Evolutionary conservation across 1,140 invertebrate genomes (phyloP), one percentile per base, ranked within the genome.

Genomic region (Oncopodura yosiiana): DNA sequence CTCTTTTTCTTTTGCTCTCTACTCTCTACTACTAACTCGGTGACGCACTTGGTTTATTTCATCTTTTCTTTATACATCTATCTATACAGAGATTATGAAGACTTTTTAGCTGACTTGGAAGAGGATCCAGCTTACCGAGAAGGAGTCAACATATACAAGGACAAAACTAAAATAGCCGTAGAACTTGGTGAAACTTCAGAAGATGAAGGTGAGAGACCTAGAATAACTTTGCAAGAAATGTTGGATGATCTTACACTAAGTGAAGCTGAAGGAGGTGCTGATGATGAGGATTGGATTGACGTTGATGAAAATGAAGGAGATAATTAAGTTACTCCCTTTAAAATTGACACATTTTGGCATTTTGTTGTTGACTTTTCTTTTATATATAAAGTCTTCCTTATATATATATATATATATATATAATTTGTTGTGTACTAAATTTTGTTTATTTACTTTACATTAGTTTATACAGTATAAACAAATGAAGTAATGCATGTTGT

Each of bases 41-140:
- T n/a, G n/a, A n/a, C n/a, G n/a, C n/a, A n/a, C n/a, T n/a, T n/a
- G n/a, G n/a, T n/a, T n/a, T n/a, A 37, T 51, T 39, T 51, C 41
- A 19, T n/a, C 37, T 16, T 21, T 49, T 18, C 18, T 37, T 41
- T 51, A 23, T 21, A 43, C 59, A 61, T 62, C 32, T 67, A 62
- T 57, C 63, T 65, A 71, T 76, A 37, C 68, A 89, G 86, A 61
- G 92, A 95, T 64, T 96, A 90, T 69, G 82, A 86, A 65, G 92
- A 95, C 62, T 99, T 99, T 73, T 77, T 98, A 69, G 89, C 98
- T 65, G 95, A 99, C 68, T 71, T 99, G 44, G 95, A 99, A 71
- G 94, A 99, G 73, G 93, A 99, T 73, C 80, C 80, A 19, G 78
- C 80, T 27, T 76, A 92, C 53, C 78, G 95, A 57, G 82, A 88